These are phyloP conservation scores for Agelaius phoeniceus DNA, from an alignment of 2,113 vertebrate species.

Conservation along the genomic window DNA sequence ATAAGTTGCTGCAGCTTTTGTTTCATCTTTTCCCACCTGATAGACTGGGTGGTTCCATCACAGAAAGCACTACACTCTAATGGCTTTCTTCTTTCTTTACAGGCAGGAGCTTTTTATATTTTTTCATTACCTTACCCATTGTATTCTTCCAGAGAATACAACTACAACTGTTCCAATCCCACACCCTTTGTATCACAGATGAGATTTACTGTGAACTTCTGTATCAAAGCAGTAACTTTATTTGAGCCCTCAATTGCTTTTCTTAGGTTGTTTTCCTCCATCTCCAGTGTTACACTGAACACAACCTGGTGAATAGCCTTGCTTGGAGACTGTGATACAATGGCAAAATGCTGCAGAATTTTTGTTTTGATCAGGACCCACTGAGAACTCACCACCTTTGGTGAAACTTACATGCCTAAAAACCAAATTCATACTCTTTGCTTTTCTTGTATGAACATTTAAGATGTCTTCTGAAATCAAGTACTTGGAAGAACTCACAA, in stretches of 20 bases:
- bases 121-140: background rate
- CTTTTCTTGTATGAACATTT: background rate
- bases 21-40: background rate
- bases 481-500: background rate
- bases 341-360: background rate
- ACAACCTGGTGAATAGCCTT: background rate
- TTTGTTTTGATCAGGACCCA: background rate
- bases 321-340: background rate
- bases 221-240: background rate
- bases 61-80: background rate
- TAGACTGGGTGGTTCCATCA: background rate
- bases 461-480: background rate
- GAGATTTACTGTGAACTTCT: background rate
- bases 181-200: background rate
- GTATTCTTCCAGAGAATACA: background rate
- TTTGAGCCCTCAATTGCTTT: background rate
- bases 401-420: background rate
- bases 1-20: background rate
- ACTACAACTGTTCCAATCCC: background rate
- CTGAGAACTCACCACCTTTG: rapidly evolving
- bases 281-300: background rate
- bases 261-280: background rate
- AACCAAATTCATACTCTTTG: background rate
- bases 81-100: background rate
- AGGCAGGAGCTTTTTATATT: background rate